A percentile compares a stretch with the other conserved stretches of the same genome.
Conservation (phyloP, 2,888 invertebrate genomes). For the Drosophila falleni region DNA sequence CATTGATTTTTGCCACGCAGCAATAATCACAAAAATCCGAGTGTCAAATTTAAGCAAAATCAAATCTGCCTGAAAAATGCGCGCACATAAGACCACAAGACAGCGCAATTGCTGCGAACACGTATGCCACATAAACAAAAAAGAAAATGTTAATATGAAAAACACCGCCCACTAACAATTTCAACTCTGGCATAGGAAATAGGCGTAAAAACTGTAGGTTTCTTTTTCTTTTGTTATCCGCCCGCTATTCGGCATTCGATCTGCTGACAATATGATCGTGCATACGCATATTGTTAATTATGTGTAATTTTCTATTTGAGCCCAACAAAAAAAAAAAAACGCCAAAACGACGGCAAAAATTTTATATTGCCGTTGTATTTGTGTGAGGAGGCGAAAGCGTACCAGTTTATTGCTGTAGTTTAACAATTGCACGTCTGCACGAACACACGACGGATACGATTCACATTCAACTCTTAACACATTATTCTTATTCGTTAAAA, state of each 20-base stretch:
- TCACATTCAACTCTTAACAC: constrained; percentile 62
- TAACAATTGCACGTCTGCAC: constrained; percentile 66
- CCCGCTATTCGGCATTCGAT: constrained; percentile 3
- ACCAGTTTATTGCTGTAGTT: constrained; percentile 61
- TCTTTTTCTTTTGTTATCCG: constrained; percentile 3
- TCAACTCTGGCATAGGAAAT: constrained; percentile 8
- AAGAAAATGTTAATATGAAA: constrained; percentile 49
- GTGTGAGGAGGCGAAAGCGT: constrained; percentile 39
- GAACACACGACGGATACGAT: constrained; percentile 65
- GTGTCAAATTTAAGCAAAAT: constrained; percentile 11
- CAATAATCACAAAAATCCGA: constrained; percentile 28
- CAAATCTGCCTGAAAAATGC: constrained; percentile 8
- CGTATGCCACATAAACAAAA: constrained; percentile 67
- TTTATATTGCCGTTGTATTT: constrained; percentile 16
- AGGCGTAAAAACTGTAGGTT: constrained; percentile 18
- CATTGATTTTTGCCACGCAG: constrained; percentile 68
- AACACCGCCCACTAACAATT: constrained; percentile 62
- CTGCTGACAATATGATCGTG: not conserved
- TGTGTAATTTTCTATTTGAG: constrained; percentile 23
- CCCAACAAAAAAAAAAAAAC: constrained; percentile 8
- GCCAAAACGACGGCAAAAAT: constrained; percentile 36
- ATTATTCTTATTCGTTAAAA: constrained; percentile 66
- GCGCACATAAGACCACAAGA: constrained; percentile 20
- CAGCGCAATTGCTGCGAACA: constrained; percentile 55
- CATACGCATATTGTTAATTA: constrained; percentile 14